These are phyloP conservation scores for Onthophagus taurus DNA, from an alignment of 1,140 invertebrate species.

Conservation along the genomic window DNA sequence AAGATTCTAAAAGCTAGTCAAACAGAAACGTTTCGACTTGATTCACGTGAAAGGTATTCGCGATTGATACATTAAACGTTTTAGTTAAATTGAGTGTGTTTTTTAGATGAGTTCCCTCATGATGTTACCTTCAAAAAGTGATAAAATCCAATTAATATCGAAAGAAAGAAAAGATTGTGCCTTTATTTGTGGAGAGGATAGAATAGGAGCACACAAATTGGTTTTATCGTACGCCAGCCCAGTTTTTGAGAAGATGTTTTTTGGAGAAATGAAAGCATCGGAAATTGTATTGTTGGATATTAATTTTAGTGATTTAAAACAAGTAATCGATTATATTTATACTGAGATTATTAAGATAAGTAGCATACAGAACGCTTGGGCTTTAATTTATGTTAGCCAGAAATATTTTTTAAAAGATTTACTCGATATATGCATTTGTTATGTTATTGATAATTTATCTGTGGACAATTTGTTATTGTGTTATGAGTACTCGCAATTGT, in stretches of 20 bases:
- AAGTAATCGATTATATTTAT: conserved; percentile 46
- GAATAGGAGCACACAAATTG: conserved; percentile 54
- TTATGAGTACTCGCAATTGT: conserved; percentile 45
- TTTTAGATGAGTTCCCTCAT: too few species aligned
- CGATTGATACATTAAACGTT: too few species aligned
- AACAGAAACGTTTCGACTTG: too few species aligned
- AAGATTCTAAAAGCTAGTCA: too few species aligned
- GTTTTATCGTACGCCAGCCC: conserved; percentile 59
- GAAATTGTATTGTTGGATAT: conserved; percentile 44
- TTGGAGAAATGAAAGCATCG: conserved; percentile 47
- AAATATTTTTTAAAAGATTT: conserved; percentile 47
- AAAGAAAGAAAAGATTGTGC: too few species aligned
- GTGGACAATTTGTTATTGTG: conserved; percentile 43
- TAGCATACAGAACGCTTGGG: conserved; percentile 44
- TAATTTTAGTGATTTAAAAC: conserved; percentile 43
- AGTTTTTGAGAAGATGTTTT: conserved; percentile 69
- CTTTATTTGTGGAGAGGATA: conserved; percentile 41
- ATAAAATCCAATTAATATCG: too few species aligned
- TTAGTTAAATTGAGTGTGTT: too few species aligned
- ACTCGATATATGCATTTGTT: conserved; percentile 39
- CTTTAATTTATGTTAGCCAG: conserved; percentile 45
- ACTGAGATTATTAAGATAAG: conserved; percentile 42
- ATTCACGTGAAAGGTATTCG: too few species aligned
- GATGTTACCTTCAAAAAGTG: too few species aligned
- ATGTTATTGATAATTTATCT: conserved; percentile 41